Percentiles rank a stretch among this genome's conserved stretches.
Conservation (phyloP, 64 coral and sea anemone genomes). For the Montipora foliosa region DNA sequence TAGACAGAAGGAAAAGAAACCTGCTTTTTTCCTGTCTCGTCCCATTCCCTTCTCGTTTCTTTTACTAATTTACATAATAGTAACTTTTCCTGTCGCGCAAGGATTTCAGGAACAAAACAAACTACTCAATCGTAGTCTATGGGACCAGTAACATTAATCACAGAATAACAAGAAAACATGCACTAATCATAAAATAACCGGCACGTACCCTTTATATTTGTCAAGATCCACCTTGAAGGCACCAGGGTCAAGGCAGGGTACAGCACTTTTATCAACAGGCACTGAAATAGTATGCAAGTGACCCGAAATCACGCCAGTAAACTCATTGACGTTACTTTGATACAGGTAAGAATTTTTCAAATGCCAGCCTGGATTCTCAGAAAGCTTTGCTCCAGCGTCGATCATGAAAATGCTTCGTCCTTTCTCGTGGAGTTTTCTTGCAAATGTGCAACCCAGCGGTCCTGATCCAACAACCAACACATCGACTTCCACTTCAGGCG, state of each 20-base stretch:
- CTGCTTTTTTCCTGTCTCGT: too few relatives aligned
- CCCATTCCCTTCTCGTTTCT: too few relatives aligned
- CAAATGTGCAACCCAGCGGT: neutral
- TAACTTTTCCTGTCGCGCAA: too few relatives aligned
- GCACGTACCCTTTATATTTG: constrained; percentile 1
- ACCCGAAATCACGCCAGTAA: constrained; percentile 41
- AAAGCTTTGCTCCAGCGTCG: neutral
- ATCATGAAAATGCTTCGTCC: neutral
- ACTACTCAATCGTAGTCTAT: too few relatives aligned
- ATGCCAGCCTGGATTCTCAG: constrained; percentile 7
- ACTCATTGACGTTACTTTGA: constrained; percentile 19
- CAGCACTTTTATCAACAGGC: neutral
- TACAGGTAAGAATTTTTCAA: constrained; percentile 37
- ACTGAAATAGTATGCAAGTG: constrained; percentile 28
- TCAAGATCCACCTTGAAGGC: constrained; percentile 23
- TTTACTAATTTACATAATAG: too few relatives aligned
- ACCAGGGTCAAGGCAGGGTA: constrained; percentile 22
- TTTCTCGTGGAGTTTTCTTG: neutral
- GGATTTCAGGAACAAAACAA: too few relatives aligned
- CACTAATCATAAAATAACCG: too few relatives aligned
- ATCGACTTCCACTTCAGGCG: neutral
- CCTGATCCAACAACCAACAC: neutral
- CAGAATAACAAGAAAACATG: too few relatives aligned
- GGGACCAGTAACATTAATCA: too few relatives aligned
- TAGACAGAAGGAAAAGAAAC: too few relatives aligned